Evolutionary conservation across 2,888 invertebrate genomes (phyloP).

Genomic region (Melanophora roralis): DNA sequence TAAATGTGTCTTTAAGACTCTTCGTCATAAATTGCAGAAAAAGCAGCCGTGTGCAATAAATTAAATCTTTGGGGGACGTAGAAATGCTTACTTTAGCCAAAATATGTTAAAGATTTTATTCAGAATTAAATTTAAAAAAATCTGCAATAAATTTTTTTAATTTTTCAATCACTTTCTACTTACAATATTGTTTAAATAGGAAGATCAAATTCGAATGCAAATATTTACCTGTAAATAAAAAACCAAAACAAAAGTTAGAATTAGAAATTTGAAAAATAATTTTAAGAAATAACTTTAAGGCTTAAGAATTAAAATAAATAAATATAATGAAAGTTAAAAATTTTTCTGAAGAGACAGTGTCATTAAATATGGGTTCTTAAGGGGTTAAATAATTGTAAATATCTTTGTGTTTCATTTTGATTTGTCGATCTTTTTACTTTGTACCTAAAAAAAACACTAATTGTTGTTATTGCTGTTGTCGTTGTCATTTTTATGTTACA

Average conservation of each 20-base stretch:
- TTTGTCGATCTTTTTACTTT: conserved; percentile 9
- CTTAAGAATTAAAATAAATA: no score
- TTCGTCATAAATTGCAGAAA: background rate
- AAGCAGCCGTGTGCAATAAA: background rate
- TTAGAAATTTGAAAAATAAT: background rate
- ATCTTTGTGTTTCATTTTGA: background rate
- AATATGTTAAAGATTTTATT: no score
- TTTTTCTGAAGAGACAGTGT: no score
- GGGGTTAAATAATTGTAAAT: conserved; percentile 19
- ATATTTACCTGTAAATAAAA: background rate
- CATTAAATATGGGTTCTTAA: background rate
- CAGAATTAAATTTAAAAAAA: no score
- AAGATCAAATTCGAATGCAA: background rate
- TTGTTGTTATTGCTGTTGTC: conserved; percentile 15
- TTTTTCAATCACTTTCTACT: background rate
- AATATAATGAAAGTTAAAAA: background rate
- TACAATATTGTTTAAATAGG: background rate
- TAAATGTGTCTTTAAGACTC: background rate
- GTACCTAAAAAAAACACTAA: background rate
- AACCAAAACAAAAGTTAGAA: background rate
- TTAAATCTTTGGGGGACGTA: background rate
- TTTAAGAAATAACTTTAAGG: no score
- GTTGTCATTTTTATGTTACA: conserved; percentile 29
- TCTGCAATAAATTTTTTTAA: no score
- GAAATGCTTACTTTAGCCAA: no score